Base-by-base conservation (phyloP, 2,113 vertebrate genomes). In the Pleuronectes platessa region DNA sequence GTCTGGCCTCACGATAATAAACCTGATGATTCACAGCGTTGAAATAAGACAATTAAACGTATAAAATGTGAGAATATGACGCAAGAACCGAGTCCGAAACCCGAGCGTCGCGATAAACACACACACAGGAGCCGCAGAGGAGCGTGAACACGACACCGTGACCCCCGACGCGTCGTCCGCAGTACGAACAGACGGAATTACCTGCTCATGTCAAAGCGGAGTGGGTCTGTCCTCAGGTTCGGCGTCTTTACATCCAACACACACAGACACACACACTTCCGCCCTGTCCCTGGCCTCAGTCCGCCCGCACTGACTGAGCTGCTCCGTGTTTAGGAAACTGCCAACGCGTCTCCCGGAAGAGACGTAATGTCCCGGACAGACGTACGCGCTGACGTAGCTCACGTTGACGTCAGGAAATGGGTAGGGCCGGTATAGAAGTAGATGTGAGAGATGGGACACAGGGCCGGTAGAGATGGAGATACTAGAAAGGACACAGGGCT, bases 271-370 rank as follows among this genome's bases (percentile, higher is more conserved):
- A 14, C 18, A n/a, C 74, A 7, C 37, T 23, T 2, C 23, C 27
- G 24, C 5, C 26, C 5, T 2, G 11, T 24, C 42, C 42, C 42
- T 14, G 86, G 77, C 79, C 83, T 85, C 26, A 27, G 26, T 27
- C 51, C 45, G 37, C 21, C 37, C 74, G 63, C 21, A 61, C 71
- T 68, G 9, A 74, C 63, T 10, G 55, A 64, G 51, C 20, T 54
- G 51, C 20, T 54, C 76, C 60, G 68, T 92, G 88, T 92, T 93
- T 90, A 70, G 91, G 89, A 91, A 93, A 91, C 77, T 92, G 91
- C 92, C 91, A 93, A 93, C 92, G 92, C 91, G 91, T 90, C 90
- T 89, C 89, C 89, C 91, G 92, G 92, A 93, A 93, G 31, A 8
- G 21, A 89, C 92, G 90, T 89, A 76, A 72, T 10, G 7, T 61